These are phyloP conservation scores for Melierax canorus DNA, from an alignment of 2,113 vertebrate genomes.

Conservation along the genomic window DNA sequence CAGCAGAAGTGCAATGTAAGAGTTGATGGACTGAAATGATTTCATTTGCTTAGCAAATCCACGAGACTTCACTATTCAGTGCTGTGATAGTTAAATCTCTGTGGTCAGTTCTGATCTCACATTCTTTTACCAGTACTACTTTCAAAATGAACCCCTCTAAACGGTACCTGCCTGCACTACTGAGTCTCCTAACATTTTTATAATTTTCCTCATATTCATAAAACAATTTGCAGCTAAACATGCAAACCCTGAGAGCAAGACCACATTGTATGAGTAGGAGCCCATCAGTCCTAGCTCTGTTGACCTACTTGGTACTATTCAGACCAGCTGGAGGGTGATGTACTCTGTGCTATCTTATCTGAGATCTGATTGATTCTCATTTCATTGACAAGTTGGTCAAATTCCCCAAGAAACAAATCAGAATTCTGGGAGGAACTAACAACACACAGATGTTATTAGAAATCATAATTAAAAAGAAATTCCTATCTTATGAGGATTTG, in stretches of 20 bases:
- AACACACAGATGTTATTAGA: not conserved
- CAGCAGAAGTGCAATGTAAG: not conserved
- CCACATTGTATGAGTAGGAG: not conserved
- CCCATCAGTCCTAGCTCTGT: not conserved
- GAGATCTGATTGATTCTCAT: not conserved
- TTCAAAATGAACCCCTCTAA: not conserved
- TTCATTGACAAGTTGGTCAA: not conserved
- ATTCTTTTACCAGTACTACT: not conserved
- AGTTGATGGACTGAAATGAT: not conserved
- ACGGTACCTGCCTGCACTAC: not conserved
- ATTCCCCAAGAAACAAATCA: not conserved
- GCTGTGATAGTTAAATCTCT: not conserved
- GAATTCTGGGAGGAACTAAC: not conserved
- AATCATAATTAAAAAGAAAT: slow-evolving; percentile 7
- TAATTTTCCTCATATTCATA: not conserved
- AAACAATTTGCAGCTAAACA: not conserved
- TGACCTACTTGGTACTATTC: not conserved
- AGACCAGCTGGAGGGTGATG: not conserved
- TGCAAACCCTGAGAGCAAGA: not conserved
- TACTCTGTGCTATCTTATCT: not conserved
- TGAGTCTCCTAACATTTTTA: not conserved
- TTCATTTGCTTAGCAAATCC: not conserved
- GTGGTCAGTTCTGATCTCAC: not conserved
- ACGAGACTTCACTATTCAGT: not conserved
- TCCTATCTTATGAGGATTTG: not conserved